phyloP scores from a whole-genome alignment of 2,888 invertebrate genomes.

The Pheosia gnoma region DNA sequence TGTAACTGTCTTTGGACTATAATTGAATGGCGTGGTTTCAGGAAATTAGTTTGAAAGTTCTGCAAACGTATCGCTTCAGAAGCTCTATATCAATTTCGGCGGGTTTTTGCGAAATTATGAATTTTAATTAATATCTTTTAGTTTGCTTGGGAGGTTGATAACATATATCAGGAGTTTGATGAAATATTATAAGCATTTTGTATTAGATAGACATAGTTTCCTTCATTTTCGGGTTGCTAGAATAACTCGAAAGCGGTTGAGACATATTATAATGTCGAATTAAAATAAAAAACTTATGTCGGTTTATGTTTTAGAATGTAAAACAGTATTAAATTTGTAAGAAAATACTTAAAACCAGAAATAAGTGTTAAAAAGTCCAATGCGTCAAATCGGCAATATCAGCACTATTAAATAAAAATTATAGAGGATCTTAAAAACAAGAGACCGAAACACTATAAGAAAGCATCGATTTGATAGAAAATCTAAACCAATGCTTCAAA shows the following conservation, averaged over 20 bases:
- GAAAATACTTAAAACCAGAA: too few species aligned
- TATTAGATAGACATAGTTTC: background rate
- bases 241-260: background rate
- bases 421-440: too few species aligned
- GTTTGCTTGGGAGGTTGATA: background rate
- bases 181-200: background rate
- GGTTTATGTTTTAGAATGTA: too few species aligned
- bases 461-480: too few species aligned
- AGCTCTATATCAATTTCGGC: background rate
- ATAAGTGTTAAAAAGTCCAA: too few species aligned
- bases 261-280: too few species aligned
- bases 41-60: background rate
- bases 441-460: too few species aligned
- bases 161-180: background rate
- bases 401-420: too few species aligned
- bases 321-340: too few species aligned
- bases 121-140: slow-evolving; percentile 1
- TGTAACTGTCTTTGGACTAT: background rate
- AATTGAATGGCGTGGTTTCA: background rate
- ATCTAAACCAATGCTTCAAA: too few species aligned
- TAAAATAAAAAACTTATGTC: too few species aligned
- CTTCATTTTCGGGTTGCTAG: background rate
- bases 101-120: background rate
- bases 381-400: too few species aligned
- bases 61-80: background rate